Evolutionary conservation across 2,888 invertebrate genomes (phyloP).

Genomic region (Dicyrtomina minuta): DNA sequence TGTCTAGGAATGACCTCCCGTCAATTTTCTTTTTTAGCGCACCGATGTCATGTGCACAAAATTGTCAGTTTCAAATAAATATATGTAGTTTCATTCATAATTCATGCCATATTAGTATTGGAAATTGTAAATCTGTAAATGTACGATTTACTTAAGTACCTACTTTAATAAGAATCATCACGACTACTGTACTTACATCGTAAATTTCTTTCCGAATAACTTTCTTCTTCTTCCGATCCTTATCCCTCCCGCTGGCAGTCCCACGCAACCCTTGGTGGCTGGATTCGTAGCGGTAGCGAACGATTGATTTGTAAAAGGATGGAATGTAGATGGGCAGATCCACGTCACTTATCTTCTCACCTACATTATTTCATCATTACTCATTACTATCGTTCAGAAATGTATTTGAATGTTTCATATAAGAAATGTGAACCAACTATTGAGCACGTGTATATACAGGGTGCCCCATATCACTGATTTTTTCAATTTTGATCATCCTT

Average conservation of each 20-base stretch:
- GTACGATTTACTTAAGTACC: background rate
- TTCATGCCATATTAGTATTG: background rate
- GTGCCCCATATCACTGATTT: too few relatives aligned
- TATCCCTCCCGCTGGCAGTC: too few relatives aligned
- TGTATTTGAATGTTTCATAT: background rate
- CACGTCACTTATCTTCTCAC: constrained; percentile 19
- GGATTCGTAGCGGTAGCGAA: background rate
- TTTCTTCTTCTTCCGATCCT: constrained; percentile 5
- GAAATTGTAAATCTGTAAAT: background rate
- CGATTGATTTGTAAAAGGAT: constrained; percentile 16
- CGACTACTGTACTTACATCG: constrained; percentile 8
- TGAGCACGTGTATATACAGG: too few relatives aligned
- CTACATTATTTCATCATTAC: too few relatives aligned
- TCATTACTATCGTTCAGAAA: too few relatives aligned
- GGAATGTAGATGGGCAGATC: constrained; percentile 28
- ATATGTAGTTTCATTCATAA: too few relatives aligned
- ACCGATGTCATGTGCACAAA: background rate
- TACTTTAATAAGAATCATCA: background rate
- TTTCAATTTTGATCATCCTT: too few relatives aligned
- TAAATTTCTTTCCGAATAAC: constrained; percentile 15
- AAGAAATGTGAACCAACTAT: background rate
- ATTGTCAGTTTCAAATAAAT: too few relatives aligned
- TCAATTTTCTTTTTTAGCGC: background rate
- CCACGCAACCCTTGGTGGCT: background rate
- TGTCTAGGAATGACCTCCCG: constrained; percentile 23